phyloP scores from a whole-genome alignment of 2,797 vertebrate genomes.

The Sebastes steindachneri region DNA sequence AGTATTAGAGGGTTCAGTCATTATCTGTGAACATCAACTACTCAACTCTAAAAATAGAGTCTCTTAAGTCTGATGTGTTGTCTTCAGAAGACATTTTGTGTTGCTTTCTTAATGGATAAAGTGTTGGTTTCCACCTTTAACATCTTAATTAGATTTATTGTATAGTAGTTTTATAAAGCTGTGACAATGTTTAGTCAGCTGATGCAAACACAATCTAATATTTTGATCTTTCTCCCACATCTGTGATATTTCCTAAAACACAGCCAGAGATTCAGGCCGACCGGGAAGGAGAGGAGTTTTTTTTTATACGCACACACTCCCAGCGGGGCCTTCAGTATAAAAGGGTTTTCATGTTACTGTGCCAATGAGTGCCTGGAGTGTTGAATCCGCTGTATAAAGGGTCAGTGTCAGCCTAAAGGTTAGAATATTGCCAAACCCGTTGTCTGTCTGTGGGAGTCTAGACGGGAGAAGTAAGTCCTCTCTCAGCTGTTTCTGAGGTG shows the following conservation, averaged over 20 bases:
- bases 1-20: not conserved
- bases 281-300: not conserved
- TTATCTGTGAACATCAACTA: not conserved
- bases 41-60: not conserved
- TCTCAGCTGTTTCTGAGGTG: conserved; percentile 11
- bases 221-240: not conserved
- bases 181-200: not conserved
- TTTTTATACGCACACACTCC: conserved; percentile 12
- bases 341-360: conserved; percentile 67
- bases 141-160: not conserved
- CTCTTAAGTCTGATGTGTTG: not conserved
- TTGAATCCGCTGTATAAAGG: conserved; percentile 24
- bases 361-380: conserved; percentile 50
- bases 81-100: not conserved
- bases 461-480: not conserved
- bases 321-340: conserved; percentile 36
- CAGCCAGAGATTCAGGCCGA: not conserved
- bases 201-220: not conserved
- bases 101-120: not conserved
- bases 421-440: conserved; percentile 2
- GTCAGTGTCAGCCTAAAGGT: conserved; percentile 32
- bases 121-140: conserved; percentile 3
- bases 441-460: not conserved
- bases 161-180: not conserved
- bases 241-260: conserved; percentile 15